phyloP scores from a whole-genome alignment of 2,888 invertebrate genomes.

The Pseudoips prasinana region DNA sequence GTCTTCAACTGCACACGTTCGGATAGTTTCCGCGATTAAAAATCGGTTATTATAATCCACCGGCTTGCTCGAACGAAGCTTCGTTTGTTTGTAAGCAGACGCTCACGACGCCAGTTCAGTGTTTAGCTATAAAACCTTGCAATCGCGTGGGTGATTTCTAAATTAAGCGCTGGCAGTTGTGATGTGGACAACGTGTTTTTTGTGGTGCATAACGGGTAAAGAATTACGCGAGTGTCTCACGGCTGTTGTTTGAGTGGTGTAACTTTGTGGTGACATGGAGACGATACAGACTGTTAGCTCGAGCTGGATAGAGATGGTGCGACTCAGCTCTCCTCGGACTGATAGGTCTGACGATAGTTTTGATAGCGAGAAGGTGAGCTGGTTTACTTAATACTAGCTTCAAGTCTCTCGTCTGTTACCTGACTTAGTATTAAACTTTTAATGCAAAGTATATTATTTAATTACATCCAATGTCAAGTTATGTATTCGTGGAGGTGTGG shows the following conservation, averaged over 20 bases:
- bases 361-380: constrained; percentile 68
- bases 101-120: constrained; percentile 50
- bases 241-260: constrained; percentile 35
- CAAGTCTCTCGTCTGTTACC: no score
- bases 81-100: constrained; percentile 66
- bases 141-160: constrained; percentile 69
- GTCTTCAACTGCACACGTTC: constrained; percentile 32
- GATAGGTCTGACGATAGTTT: constrained; percentile 59
- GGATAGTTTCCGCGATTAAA: constrained; percentile 45
- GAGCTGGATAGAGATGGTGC: constrained; percentile 78
- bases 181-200: constrained; percentile 53
- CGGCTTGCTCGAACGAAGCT: constrained; percentile 40
- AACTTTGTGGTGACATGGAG: no score
- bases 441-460: no score
- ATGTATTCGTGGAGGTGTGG: constrained; percentile 12
- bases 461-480: constrained; percentile 16
- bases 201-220: constrained; percentile 42
- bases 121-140: constrained; percentile 63
- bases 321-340: constrained; percentile 56
- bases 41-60: constrained; percentile 45
- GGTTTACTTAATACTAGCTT: no score
- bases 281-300: constrained; percentile 76
- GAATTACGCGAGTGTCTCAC: constrained; percentile 22
- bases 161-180: constrained; percentile 59
- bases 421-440: no score